These are phyloP conservation scores for Clanis bilineata DNA, from an alignment of 2,888 invertebrate genomes.

Conservation along the genomic window DNA sequence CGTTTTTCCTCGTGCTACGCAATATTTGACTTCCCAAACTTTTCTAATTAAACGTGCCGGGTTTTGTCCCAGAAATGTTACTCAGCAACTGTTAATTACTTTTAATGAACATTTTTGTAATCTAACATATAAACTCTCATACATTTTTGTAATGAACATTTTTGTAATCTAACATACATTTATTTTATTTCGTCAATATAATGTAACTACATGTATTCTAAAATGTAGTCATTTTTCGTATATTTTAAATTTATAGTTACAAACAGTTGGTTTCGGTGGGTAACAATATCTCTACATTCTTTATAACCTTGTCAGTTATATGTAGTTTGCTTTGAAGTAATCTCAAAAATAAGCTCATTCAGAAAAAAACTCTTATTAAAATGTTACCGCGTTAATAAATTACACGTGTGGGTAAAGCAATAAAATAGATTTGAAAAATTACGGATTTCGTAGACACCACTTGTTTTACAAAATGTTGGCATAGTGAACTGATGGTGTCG, in stretches of 20 bases:
- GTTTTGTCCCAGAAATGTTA: not conserved
- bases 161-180: not conserved
- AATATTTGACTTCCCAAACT: not conserved
- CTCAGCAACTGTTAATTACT: not conserved
- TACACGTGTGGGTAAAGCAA: slow-evolving; percentile 6
- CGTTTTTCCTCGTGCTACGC: not conserved
- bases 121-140: not conserved
- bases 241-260: no score
- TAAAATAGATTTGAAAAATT: slow-evolving; percentile 7
- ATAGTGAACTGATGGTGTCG: slow-evolving; percentile 30
- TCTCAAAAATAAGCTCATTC: not conserved
- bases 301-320: not conserved
- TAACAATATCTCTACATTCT: no score
- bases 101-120: not conserved
- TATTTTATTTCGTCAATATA: no score
- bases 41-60: not conserved
- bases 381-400: not conserved
- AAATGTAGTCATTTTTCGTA: no score
- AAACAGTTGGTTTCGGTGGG: no score
- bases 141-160: not conserved
- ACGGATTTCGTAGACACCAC: not conserved
- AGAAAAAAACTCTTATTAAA: not conserved
- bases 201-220: no score
- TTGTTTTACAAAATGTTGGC: slow-evolving; percentile 30
- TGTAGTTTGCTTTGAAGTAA: not conserved